A percentile compares a stretch with the other conserved stretches of the same genome.
phyloP scores from a whole-genome alignment of 2,113 vertebrate genomes.

The Tachuris rubrigastra region DNA sequence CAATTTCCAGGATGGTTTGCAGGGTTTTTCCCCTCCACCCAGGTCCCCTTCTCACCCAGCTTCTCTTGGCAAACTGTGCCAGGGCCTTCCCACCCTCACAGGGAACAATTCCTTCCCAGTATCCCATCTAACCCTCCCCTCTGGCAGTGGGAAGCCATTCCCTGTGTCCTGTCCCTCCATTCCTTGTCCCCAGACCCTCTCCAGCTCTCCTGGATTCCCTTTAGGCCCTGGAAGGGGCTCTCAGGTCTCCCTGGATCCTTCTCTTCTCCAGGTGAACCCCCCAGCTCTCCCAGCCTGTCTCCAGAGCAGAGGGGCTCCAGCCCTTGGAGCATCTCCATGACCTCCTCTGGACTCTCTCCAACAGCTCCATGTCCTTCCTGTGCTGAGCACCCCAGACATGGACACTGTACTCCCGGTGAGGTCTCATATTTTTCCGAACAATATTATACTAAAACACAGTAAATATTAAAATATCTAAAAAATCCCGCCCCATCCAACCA shows the following conservation, averaged over 20 bases:
- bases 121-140: background rate
- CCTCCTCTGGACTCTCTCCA: background rate
- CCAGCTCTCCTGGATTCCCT: background rate
- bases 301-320: background rate
- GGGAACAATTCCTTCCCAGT: background rate
- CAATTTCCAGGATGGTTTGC: background rate
- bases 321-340: background rate
- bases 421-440: background rate
- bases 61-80: background rate
- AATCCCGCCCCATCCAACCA: background rate
- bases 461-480: background rate
- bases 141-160: background rate
- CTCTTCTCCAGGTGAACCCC: background rate
- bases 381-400: background rate
- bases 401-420: background rate
- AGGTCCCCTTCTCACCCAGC: background rate
- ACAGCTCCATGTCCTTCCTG: background rate
- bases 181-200: background rate
- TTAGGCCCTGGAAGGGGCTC: fast-evolving
- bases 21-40: background rate
- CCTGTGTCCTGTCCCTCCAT: background rate
- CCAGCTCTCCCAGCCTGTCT: background rate
- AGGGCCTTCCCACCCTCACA: background rate
- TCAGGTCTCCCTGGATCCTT: background rate
- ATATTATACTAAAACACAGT: background rate